Base-by-base conservation (phyloP, 2,888 invertebrate species). In the Cyclophora punctaria region DNA sequence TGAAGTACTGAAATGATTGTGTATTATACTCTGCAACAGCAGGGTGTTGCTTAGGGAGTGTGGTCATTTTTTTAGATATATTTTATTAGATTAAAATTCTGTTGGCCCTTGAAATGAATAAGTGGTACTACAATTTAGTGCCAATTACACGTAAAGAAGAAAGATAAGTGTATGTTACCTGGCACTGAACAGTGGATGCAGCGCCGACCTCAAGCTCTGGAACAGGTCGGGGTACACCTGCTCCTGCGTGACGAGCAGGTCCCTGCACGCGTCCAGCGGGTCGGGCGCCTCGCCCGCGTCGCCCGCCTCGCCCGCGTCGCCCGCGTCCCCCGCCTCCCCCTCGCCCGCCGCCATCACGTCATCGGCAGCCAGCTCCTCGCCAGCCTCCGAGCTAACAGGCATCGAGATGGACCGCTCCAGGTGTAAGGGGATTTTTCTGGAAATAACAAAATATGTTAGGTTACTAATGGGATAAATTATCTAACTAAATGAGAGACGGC, bases 221-320 rank as follows among this genome's bases (percentile, higher is more conserved):
- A 93, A 96, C 41, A 96, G 78, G 47, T 92, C 91, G 0, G 96
- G 96, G 67, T 94, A 93, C 7, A 92, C 70, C 5, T 93, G 90
- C 74, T 96, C 96, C 61, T 96, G 95, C 51, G 91, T 90, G 1
- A 92, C 91, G 43, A 96, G 84, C 49, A 96, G 76, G 59, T 72
- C 73, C 0, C 75, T 71, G 0, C 80, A 84, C 5, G 75, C 65
- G 2, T 64, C 71, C 35, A 83, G 54, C 0, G 83, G 79, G 42
- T 72, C 73, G 3, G 3, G 65, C 67, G 3, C 63, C 40, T 37
- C 37, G 37, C 4, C 4, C 37, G 1, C 5, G 2, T 37, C 37
- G 1, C 20, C 20, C 20, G 65, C 67, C 3, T 5, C 37, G 4
- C 5, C 37, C 5, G 2, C 73, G 0, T 75, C 71, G 0, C 80